Percentiles rank a stretch among this genome's conserved stretches.
Evolutionary conservation across 2,888 invertebrate species (phyloP).

Genomic region (Hirudinaria manillensis): DNA sequence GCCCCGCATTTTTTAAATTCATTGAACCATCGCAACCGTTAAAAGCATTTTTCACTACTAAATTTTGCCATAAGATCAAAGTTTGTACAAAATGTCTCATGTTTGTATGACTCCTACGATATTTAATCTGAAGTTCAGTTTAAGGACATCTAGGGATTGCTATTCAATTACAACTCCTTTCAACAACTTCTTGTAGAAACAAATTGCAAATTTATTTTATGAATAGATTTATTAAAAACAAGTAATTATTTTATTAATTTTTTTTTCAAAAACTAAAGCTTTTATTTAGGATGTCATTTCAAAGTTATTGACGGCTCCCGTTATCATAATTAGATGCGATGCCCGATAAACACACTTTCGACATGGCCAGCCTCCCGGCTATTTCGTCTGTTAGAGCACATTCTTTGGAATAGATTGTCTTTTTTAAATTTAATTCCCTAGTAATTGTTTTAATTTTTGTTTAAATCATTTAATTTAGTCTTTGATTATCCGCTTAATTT

Average conservation of each 20-base stretch:
- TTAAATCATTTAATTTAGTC: background rate
- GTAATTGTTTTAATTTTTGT: background rate
- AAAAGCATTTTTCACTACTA: no score
- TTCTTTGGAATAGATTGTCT: background rate
- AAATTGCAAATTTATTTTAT: no score
- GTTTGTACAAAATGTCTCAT: no score
- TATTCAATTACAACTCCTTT: no score
- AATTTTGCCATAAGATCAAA: no score
- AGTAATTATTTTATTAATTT: background rate
- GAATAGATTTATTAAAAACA: background rate
- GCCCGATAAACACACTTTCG: constrained; percentile 11
- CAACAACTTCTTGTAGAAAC: no score
- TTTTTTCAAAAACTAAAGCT: background rate
- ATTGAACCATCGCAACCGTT: no score
- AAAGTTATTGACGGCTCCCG: background rate
- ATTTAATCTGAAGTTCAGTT: no score
- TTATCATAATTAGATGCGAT: constrained; percentile 15
- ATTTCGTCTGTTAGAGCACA: constrained; percentile 23
- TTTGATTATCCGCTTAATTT: background rate
- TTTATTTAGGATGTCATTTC: background rate
- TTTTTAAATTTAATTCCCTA: background rate
- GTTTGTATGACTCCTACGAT: no score
- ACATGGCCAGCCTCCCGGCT: constrained; percentile 31
- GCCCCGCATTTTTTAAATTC: no score
- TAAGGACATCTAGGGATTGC: no score